Percentiles rank a stretch among this genome's conserved stretches.
These are phyloP conservation scores for Cirrhinus molitorella DNA, from an alignment of 2,797 vertebrate genomes.

Conservation along the genomic window DNA sequence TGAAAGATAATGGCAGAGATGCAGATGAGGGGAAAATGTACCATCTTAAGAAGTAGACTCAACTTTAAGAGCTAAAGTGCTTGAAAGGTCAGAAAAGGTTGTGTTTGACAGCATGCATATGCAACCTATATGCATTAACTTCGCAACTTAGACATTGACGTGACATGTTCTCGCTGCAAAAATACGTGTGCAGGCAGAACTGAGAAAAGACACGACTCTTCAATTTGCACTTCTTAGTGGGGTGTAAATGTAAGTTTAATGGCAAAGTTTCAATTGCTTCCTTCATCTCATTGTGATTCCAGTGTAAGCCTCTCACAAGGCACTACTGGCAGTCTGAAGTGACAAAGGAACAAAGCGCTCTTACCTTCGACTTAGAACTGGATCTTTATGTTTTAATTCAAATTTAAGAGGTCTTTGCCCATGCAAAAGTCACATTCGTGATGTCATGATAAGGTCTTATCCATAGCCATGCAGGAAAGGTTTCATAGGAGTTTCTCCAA, in stretches of 20 bases:
- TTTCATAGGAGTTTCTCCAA: neutral
- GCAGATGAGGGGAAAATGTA: slow-evolving; percentile 36
- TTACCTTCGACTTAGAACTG: slow-evolving; percentile 26
- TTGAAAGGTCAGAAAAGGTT: slow-evolving; percentile 45
- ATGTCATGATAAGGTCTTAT: neutral
- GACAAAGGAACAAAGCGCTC: slow-evolving; percentile 46
- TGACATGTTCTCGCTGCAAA: slow-evolving; percentile 17
- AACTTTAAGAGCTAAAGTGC: slow-evolving; percentile 46
- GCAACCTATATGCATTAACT: slow-evolving; percentile 14
- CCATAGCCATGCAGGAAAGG: slow-evolving; percentile 19
- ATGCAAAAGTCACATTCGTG: neutral
- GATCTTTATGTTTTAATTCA: neutral
- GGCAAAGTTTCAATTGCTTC: slow-evolving; percentile 26
- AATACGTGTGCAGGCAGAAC: slow-evolving; percentile 23
- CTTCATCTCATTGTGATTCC: slow-evolving; percentile 53
- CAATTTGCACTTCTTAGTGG: slow-evolving; percentile 39
- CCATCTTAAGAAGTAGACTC: slow-evolving; percentile 33
- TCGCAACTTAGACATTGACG: slow-evolving; percentile 6
- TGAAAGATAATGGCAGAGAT: slow-evolving; percentile 43
- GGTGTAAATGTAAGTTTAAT: slow-evolving; percentile 51
- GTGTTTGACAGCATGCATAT: slow-evolving; percentile 19
- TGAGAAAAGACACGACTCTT: slow-evolving; percentile 40
- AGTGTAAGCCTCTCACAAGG: slow-evolving; percentile 37
- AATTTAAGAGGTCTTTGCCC: neutral
- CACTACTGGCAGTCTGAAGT: slow-evolving; percentile 46